A percentile compares a stretch with the other conserved stretches of the same genome.
Evolutionary conservation across 2,888 invertebrate species (phyloP).

Genomic region (Zonitis immaculata): DNA sequence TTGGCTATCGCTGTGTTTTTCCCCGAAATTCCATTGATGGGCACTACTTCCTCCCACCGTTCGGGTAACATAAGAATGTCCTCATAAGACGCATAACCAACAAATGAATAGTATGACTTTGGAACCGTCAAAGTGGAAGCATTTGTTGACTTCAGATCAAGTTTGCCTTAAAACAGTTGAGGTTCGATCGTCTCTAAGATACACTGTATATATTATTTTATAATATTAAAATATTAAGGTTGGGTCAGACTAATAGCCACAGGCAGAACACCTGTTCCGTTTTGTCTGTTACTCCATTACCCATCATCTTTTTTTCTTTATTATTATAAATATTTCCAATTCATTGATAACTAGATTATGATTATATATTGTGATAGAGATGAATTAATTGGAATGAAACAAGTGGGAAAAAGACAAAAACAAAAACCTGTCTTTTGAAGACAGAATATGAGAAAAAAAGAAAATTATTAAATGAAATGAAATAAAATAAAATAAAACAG

Average conservation of each 20-base stretch:
- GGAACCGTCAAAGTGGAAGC: too few species aligned
- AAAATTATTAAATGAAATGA: conserved; percentile 4
- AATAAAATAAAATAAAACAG: conserved; percentile 13
- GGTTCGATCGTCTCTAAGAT: background rate
- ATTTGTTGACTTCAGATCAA: too few species aligned
- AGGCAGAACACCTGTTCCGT: background rate
- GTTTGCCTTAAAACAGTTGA: too few species aligned
- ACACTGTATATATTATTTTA: background rate
- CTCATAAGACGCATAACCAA: too few species aligned
- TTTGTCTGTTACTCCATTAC: background rate
- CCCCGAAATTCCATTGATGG: too few species aligned
- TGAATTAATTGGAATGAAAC: too few species aligned
- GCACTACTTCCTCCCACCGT: too few species aligned
- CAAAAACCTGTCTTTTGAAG: background rate
- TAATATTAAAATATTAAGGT: background rate
- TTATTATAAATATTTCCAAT: background rate
- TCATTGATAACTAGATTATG: background rate
- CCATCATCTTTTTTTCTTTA: background rate
- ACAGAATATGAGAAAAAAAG: conserved; percentile 6
- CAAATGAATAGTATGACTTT: too few species aligned
- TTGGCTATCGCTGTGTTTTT: too few species aligned
- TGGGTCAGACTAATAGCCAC: background rate
- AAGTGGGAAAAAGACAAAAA: too few species aligned
- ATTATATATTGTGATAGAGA: too few species aligned
- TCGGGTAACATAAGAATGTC: too few species aligned